phyloP scores from a whole-genome alignment of 2,113 vertebrate genomes.

The Calyptommatus sinebrachiatus region DNA sequence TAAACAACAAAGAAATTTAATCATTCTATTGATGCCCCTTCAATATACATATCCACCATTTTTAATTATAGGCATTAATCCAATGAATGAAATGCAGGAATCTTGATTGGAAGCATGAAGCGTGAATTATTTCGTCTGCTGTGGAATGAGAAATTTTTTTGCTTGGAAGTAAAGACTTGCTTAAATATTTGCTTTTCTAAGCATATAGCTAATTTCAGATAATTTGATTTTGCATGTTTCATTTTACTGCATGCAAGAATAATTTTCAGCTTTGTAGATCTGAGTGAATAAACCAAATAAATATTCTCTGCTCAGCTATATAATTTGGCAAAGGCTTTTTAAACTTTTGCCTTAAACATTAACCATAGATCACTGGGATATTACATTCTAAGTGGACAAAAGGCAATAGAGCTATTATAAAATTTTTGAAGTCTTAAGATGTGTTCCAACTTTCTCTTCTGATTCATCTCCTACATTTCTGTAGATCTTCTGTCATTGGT shows the following conservation, averaged over 20 bases:
- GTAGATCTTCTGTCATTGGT: slow-evolving; percentile 34
- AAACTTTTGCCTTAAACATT: not conserved
- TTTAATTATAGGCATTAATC: slow-evolving; percentile 32
- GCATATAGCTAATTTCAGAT: slow-evolving; percentile 26
- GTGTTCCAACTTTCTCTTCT: slow-evolving; percentile 41
- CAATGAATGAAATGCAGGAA: not conserved
- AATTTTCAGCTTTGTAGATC: slow-evolving; percentile 42
- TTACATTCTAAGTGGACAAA: not conserved
- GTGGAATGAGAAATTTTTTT: slow-evolving; percentile 19
- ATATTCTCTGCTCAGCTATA: not conserved
- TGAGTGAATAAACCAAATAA: slow-evolving; percentile 8
- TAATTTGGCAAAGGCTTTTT: not conserved
- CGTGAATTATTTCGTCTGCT: slow-evolving; percentile 2
- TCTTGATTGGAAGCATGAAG: not conserved
- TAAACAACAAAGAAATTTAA: not conserved
- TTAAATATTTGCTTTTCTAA: slow-evolving; percentile 40
- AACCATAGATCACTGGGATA: not conserved
- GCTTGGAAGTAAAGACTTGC: slow-evolving; percentile 44
- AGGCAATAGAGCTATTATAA: not conserved
- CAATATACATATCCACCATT: not conserved
- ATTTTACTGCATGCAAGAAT: slow-evolving; percentile 68
- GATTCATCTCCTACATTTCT: slow-evolving; percentile 25
- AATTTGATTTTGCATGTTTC: slow-evolving; percentile 54
- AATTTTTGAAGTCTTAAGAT: not conserved
- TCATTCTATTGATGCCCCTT: not conserved